Base-by-base conservation (phyloP, 2,113 vertebrate genomes). In the Triplophysa rosa region DNA sequence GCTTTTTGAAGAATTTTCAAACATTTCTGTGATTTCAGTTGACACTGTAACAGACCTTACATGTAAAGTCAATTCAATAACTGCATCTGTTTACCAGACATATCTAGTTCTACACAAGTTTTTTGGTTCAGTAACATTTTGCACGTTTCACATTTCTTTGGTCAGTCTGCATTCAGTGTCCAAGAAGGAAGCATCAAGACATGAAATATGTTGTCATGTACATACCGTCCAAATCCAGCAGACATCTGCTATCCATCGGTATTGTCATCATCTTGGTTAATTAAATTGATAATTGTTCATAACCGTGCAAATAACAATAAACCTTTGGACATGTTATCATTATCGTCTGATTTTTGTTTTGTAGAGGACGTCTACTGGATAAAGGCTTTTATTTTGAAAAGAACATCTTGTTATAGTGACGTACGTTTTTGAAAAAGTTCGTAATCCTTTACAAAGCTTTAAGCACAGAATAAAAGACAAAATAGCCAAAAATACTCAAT, bases 121-220 rank as follows among this genome's bases (percentile, higher is more conserved):
- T 65, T 69, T 72, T 70, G 37, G 1, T 74, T 78, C 16, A 8
- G 26, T 17, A 49, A 42, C 58, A 63, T 80, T 69, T 80, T 47
- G 26, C 67, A 33, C 61, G 64, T 61, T n/a, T 77, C 58, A 74
- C 68, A 66, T 33, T n/a, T 77, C 40, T 71, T 12, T 12, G 21
- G 47, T 80, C 47, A 10, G 26, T 58, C 23, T 73, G 67, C 19
- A 54, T 76, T 66, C 59, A 61, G 49, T 45, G 42, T 72, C 66
- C 17, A 29, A 73, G 54, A 68, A 77, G 42, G 74, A 59, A 63
- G 47, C 37, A 21, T 68, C 45, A 67, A 68, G 24, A 64, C 63
- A 54, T 0, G 19, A 37, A 66, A 14, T 52, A 13, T 65, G 72
- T 67, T 26, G 42, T 64, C 58, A 64, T 26, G 24, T 83, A 23